phyloP scores from a whole-genome alignment of 2,888 invertebrate species.

The Aphidoletes aphidimyza region DNA sequence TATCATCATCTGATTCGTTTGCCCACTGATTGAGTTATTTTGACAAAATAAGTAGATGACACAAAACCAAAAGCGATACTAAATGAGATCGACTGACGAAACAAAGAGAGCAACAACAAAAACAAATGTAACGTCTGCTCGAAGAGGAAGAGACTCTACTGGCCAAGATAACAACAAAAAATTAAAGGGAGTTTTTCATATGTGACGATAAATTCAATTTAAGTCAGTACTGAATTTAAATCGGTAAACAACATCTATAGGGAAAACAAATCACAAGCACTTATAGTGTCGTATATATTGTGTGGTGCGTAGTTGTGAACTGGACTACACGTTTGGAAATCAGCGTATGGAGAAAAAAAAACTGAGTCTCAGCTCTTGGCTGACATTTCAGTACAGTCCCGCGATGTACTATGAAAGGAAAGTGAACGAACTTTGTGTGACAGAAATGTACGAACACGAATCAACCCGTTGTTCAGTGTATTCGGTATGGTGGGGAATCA shows the following conservation, averaged over 20 bases:
- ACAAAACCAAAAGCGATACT: neutral
- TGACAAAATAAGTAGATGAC: neutral
- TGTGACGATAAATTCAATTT: slow-evolving; percentile 28
- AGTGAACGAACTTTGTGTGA: too few species aligned
- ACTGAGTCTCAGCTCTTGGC: too few species aligned
- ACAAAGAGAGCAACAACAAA: neutral
- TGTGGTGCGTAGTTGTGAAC: slow-evolving; percentile 38
- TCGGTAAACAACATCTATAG: neutral
- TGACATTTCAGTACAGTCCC: too few species aligned
- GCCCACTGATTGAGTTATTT: slow-evolving; percentile 3
- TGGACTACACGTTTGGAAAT: too few species aligned
- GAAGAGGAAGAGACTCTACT: neutral
- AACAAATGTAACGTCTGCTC: neutral
- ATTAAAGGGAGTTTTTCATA: neutral
- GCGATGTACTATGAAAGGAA: too few species aligned
- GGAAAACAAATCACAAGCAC: neutral
- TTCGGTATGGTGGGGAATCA: too few species aligned
- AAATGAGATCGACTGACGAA: neutral
- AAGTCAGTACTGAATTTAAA: slow-evolving; percentile 23
- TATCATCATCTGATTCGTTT: neutral
- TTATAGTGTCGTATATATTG: neutral
- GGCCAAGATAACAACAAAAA: neutral
- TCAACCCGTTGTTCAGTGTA: too few species aligned
- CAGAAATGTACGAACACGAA: too few species aligned
- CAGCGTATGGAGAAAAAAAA: too few species aligned